Percentiles rank a stretch among this genome's conserved stretches.
phyloP scores from a whole-genome alignment of 2,797 vertebrate species.

The Chelmon rostratus region DNA sequence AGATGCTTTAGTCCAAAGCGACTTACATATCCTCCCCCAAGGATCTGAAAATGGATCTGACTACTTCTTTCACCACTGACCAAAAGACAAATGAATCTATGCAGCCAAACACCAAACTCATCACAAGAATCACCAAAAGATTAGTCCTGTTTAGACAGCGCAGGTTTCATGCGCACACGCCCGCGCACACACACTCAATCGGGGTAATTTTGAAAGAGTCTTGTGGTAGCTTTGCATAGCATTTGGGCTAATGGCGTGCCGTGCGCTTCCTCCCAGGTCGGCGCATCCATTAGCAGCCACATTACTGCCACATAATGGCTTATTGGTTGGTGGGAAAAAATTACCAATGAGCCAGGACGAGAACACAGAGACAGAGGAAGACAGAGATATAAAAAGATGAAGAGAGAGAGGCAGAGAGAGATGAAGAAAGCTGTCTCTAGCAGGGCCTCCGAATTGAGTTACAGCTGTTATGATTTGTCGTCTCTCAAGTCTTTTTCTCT shows the following conservation, averaged over 20 bases:
- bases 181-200: slow-evolving; percentile 27
- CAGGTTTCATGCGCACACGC: slow-evolving; percentile 7
- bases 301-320: slow-evolving; percentile 86
- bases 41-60: slow-evolving; percentile 4
- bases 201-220: slow-evolving; percentile 76
- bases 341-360: slow-evolving; percentile 69
- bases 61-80: slow-evolving; percentile 5
- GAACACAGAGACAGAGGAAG: slow-evolving; percentile 32
- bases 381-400: slow-evolving; percentile 55
- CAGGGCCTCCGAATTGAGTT: slow-evolving; percentile 82
- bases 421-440: slow-evolving; percentile 73
- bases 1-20: neutral
- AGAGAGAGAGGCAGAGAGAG: slow-evolving; percentile 47
- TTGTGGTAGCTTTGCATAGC: slow-evolving; percentile 79
- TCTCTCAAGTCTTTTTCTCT: slow-evolving; percentile 75
- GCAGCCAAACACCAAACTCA: slow-evolving; percentile 16
- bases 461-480: slow-evolving; percentile 83
- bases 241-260: slow-evolving; percentile 75
- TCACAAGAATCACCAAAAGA: slow-evolving; percentile 29
- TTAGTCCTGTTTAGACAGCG: slow-evolving; percentile 29
- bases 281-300: slow-evolving; percentile 83
- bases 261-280: slow-evolving; percentile 78
- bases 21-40: neutral
- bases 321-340: slow-evolving; percentile 83
- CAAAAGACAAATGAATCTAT: slow-evolving; percentile 41